These are phyloP conservation scores for Corythaeola cristata DNA, from an alignment of 2,113 vertebrate species.

Conservation along the genomic window DNA sequence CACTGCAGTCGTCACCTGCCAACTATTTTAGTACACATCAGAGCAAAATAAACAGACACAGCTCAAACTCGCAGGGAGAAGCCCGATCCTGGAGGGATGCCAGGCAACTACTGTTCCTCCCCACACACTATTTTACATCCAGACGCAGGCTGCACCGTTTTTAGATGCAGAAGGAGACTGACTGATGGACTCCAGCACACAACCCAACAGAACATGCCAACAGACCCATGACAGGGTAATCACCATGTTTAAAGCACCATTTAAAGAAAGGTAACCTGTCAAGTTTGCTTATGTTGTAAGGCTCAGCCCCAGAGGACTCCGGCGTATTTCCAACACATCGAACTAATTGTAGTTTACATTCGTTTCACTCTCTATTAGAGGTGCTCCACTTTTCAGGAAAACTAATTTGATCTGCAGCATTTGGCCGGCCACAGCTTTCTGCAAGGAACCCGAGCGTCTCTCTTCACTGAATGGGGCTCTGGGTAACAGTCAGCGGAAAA, in stretches of 20 bases:
- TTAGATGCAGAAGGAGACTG: background rate
- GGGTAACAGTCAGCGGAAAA: background rate
- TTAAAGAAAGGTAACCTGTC: background rate
- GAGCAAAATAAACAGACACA: background rate
- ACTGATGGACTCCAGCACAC: background rate
- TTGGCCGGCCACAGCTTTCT: background rate
- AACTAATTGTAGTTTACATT: constrained; percentile 24
- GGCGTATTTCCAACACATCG: background rate
- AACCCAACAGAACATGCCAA: background rate
- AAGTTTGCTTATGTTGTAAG: background rate
- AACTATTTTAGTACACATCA: background rate
- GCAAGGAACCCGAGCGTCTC: background rate
- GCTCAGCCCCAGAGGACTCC: background rate
- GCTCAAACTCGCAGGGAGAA: fast-evolving
- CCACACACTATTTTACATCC: background rate
- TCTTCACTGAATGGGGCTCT: background rate
- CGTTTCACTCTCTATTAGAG: background rate
- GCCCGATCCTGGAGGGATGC: background rate
- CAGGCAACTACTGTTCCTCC: background rate
- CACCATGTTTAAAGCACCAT: background rate
- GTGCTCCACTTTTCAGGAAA: constrained; percentile 18
- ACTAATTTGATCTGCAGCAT: background rate
- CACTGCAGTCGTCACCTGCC: background rate
- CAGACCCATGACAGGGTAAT: background rate
- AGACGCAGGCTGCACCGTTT: background rate